These are phyloP conservation scores for Acipenser oxyrinchus DNA, from an alignment of 2,797 vertebrate species.

Conservation along the genomic window DNA sequence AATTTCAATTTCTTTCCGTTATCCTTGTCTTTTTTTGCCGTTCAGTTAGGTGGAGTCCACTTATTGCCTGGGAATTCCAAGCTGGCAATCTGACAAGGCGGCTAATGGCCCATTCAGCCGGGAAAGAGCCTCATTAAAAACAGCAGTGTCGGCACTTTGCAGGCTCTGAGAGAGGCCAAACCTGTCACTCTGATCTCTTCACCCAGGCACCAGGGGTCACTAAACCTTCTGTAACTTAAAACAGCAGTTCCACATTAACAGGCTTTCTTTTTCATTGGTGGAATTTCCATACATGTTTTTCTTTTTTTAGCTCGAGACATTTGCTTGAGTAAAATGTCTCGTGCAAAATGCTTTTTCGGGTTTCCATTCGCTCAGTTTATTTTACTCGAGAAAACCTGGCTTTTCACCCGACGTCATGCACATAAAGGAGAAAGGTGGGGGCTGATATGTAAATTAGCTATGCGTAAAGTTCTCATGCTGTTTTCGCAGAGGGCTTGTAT, in stretches of 20 bases:
- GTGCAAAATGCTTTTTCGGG: too few species aligned
- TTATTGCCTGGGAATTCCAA: conserved; percentile 1
- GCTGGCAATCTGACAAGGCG: conserved; percentile 8
- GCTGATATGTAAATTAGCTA: too few species aligned
- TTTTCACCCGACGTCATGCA: too few species aligned
- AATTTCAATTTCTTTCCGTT: too few species aligned
- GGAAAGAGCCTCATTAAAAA: conserved; percentile 35
- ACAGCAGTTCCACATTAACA: background rate
- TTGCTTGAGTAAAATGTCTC: too few species aligned
- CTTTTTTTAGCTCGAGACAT: too few species aligned
- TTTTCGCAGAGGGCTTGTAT: too few species aligned
- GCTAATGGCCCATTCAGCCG: conserved; percentile 33
- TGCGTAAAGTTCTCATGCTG: too few species aligned
- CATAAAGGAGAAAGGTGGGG: too few species aligned
- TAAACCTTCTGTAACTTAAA: background rate
- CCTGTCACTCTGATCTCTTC: background rate
- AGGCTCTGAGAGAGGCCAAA: background rate
- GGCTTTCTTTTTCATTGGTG: background rate
- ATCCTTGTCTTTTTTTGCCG: background rate
- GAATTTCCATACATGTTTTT: too few species aligned
- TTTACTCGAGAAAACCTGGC: too few species aligned
- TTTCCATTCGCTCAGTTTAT: too few species aligned
- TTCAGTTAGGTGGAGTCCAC: background rate
- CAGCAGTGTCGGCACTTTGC: conserved; percentile 22
- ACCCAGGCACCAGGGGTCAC: background rate